A percentile compares a stretch with the other conserved stretches of the same genome.
Conservation (phyloP, 2,888 invertebrate genomes). For the Aelia acuminata region DNA sequence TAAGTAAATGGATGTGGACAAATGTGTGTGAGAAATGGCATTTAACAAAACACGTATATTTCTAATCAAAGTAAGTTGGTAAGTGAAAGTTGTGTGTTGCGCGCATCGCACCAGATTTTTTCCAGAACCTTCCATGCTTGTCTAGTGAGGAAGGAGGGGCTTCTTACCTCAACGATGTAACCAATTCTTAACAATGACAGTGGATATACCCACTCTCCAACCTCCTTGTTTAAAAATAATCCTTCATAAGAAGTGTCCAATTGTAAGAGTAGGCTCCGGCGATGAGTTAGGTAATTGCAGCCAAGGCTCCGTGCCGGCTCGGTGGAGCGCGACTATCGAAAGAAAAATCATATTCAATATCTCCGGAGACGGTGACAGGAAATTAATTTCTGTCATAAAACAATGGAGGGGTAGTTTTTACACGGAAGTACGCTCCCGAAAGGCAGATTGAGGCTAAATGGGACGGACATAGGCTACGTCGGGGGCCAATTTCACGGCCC, state of each 20-base stretch:
- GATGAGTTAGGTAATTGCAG: constrained; percentile 13
- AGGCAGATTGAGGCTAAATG: constrained; percentile 19
- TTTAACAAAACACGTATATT: too few relatives aligned
- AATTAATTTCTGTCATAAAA: constrained; percentile 58
- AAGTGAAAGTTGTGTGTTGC: too few relatives aligned
- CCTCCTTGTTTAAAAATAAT: neutral
- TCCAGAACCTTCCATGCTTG: too few relatives aligned
- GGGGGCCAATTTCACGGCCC: constrained; percentile 49
- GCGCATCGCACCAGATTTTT: too few relatives aligned
- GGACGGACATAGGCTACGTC: neutral
- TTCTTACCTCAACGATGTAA: neutral
- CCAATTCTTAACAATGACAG: neutral
- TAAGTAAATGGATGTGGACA: too few relatives aligned
- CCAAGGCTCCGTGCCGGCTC: constrained; percentile 26
- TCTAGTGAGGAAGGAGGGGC: too few relatives aligned
- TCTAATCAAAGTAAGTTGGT: too few relatives aligned
- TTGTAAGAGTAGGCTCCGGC: neutral
- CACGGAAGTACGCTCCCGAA: constrained; percentile 51
- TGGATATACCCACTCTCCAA: neutral
- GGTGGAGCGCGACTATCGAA: constrained; percentile 26
- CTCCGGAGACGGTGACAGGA: constrained; percentile 50
- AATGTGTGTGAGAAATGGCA: too few relatives aligned
- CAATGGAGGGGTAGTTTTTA: constrained; percentile 54
- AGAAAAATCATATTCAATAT: constrained; percentile 57
- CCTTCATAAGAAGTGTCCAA: neutral